Percentiles rank a stretch among this genome's conserved stretches.
phyloP scores from a whole-genome alignment of 2,113 vertebrate genomes.

The Polypterus senegalus region DNA sequence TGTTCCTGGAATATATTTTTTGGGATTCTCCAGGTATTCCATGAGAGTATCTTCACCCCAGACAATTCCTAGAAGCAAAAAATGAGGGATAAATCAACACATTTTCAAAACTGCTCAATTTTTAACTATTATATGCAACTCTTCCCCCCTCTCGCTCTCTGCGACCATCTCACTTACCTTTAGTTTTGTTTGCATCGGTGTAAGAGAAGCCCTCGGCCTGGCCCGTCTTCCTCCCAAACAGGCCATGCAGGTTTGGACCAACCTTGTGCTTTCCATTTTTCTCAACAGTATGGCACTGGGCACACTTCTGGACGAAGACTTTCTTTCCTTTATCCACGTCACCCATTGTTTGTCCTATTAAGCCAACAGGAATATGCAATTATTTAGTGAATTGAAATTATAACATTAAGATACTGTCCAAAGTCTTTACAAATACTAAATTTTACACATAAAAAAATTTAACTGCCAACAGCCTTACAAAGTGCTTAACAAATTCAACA shows the following conservation, averaged over 20 bases:
- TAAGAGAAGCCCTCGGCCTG: constrained; percentile 56
- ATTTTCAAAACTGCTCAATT: background rate
- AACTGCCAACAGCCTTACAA: too few relatives aligned
- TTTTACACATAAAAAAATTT: too few relatives aligned
- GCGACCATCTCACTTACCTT: constrained; percentile 41
- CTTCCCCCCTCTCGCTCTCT: background rate
- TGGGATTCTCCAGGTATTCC: constrained; percentile 74
- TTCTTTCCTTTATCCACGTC: constrained; percentile 56
- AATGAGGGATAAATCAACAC: background rate
- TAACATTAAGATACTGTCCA: too few relatives aligned
- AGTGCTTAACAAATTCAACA: too few relatives aligned
- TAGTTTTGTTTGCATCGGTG: constrained; percentile 66
- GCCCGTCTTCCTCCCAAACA: constrained; percentile 57
- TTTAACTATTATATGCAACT: background rate
- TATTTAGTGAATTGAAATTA: too few relatives aligned
- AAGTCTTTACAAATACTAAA: too few relatives aligned
- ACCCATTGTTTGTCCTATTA: constrained; percentile 36
- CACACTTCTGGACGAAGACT: constrained; percentile 63
- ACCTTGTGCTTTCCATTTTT: constrained; percentile 61
- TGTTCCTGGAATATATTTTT: constrained; percentile 75
- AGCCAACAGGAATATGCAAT: too few relatives aligned
- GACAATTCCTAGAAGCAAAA: constrained; percentile 40
- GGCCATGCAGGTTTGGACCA: constrained; percentile 59
- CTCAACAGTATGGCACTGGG: constrained; percentile 61
- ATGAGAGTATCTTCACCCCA: constrained; percentile 59